A percentile compares a stretch with the other conserved stretches of the same genome.
These are phyloP conservation scores for Gnatocerus cornutus DNA, from an alignment of 2,888 invertebrate species.

Conservation along the genomic window DNA sequence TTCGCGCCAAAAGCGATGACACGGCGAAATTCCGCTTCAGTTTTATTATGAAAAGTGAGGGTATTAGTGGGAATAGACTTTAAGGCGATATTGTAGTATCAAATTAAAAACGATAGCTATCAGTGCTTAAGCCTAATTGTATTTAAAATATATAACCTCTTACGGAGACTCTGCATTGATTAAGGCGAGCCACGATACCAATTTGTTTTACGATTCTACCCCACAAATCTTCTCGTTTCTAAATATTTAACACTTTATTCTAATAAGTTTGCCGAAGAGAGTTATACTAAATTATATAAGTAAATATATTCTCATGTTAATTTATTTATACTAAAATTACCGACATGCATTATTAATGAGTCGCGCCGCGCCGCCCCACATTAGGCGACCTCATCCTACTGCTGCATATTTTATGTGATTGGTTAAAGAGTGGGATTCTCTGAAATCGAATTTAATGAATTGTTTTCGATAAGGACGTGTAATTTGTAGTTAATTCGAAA, in stretches of 20 bases:
- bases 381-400: not conserved
- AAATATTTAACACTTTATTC: too few relatives aligned
- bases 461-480: slow-evolving; percentile 21
- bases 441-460: slow-evolving; percentile 16
- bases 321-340: too few relatives aligned
- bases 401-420: slow-evolving; percentile 1
- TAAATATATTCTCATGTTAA: too few relatives aligned
- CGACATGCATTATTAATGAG: too few relatives aligned
- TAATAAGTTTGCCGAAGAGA: too few relatives aligned
- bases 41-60: slow-evolving; percentile 29
- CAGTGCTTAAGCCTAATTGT: slow-evolving; percentile 43
- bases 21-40: slow-evolving; percentile 29
- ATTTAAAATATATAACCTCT: slow-evolving; percentile 42
- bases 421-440: slow-evolving; percentile 1
- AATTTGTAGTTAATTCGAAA: slow-evolving; percentile 26
- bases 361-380: too few relatives aligned
- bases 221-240: too few relatives aligned
- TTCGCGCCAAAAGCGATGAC: slow-evolving; percentile 30
- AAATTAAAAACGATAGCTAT: slow-evolving; percentile 41
- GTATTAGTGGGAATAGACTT: slow-evolving; percentile 19
- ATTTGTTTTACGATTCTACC: not conserved
- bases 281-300: too few relatives aligned
- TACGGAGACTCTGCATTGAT: slow-evolving; percentile 24
- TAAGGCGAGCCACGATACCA: slow-evolving; percentile 3
- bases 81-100: slow-evolving; percentile 39